Conservation (phyloP, 2,888 invertebrate genomes). For the Entomobrya multifasciata region DNA sequence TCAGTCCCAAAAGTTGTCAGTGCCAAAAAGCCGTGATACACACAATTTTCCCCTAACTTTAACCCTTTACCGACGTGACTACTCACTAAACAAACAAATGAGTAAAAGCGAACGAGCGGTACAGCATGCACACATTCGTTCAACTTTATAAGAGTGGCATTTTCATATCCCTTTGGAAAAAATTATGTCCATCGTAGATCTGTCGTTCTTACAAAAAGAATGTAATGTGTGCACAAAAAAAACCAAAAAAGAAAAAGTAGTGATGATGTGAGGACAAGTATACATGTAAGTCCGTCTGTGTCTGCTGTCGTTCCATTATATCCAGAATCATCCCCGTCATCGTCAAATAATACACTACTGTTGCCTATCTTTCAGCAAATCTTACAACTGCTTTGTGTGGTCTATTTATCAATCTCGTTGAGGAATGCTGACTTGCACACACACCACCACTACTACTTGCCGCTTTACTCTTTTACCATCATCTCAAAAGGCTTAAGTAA, state of each 20-base stretch:
- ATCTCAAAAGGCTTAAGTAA: slow-evolving; percentile 46
- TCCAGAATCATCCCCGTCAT: background rate
- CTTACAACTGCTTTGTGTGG: background rate
- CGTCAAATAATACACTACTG: slow-evolving; percentile 6
- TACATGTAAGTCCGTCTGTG: slow-evolving; percentile 62
- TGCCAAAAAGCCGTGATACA: slow-evolving; percentile 54
- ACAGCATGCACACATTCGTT: slow-evolving; percentile 15
- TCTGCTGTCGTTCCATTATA: slow-evolving; percentile 28
- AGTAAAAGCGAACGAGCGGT: slow-evolving; percentile 39
- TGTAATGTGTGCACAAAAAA: background rate
- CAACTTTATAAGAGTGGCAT: slow-evolving; percentile 27
- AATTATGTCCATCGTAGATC: slow-evolving; percentile 12
- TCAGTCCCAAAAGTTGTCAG: background rate
- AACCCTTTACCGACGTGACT: slow-evolving; percentile 60
- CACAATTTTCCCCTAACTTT: slow-evolving; percentile 54
- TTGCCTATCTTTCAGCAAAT: slow-evolving; percentile 14
- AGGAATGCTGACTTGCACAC: slow-evolving; percentile 67
- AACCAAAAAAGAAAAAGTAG: background rate
- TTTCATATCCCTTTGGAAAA: slow-evolving; percentile 40
- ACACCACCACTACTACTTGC: background rate
- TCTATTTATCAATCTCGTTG: slow-evolving; percentile 37
- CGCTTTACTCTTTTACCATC: background rate
- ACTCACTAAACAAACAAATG: slow-evolving; percentile 71
- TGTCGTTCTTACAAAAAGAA: background rate
- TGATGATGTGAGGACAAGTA: slow-evolving; percentile 42